Conservation (phyloP, 2,797 vertebrate genomes). For the Lutjanus argentimaculatus region DNA sequence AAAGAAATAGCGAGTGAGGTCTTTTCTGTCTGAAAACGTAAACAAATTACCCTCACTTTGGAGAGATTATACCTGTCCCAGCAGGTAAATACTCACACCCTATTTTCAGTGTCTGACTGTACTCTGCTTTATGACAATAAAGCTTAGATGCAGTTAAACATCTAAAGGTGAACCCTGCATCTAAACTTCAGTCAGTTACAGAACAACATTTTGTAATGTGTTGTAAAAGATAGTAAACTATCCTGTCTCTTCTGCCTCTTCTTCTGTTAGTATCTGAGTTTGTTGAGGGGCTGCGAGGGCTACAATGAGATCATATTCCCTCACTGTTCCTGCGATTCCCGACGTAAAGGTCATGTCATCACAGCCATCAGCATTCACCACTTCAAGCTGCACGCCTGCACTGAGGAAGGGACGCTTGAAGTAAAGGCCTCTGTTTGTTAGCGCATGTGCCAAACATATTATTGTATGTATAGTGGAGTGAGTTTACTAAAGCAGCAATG, state of each 20-base stretch:
- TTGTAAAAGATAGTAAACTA: not conserved
- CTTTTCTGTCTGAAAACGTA: not conserved
- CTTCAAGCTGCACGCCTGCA: constrained; percentile 97
- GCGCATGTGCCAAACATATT: not conserved
- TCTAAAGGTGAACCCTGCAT: not conserved
- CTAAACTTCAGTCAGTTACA: not conserved
- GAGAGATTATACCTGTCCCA: constrained; percentile 8
- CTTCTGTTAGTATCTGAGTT: constrained; percentile 89
- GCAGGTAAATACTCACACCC: constrained; percentile 10
- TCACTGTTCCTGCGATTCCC: constrained; percentile 96
- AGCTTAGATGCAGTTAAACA: not conserved
- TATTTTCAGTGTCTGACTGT: constrained; percentile 10
- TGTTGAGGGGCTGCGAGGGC: constrained; percentile 93
- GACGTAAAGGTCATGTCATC: constrained; percentile 95
- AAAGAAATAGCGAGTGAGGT: not conserved
- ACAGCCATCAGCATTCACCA: constrained; percentile 95
- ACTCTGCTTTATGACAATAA: not conserved
- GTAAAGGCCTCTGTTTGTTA: constrained; percentile 66
- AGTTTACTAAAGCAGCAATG: not conserved
- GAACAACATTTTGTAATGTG: not conserved
- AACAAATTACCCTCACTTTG: not conserved
- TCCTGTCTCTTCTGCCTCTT: constrained; percentile 5
- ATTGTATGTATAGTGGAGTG: not conserved
- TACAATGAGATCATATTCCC: constrained; percentile 98
- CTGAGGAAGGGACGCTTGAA: constrained; percentile 95